phyloP scores from a whole-genome alignment of 2,888 invertebrate species.

The Campoplex nolae region DNA sequence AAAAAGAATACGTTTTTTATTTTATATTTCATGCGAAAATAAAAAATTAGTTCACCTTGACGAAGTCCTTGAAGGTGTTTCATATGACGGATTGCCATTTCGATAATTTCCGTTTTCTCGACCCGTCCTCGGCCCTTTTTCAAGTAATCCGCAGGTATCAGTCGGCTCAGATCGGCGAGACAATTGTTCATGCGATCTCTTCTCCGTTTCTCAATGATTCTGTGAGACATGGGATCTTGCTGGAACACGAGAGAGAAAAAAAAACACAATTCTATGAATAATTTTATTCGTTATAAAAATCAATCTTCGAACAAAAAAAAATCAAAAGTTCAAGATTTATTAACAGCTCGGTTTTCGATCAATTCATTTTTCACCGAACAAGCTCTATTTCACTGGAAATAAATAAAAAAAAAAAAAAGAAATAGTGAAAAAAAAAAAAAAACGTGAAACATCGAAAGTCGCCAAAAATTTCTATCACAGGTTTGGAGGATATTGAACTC shows the following conservation, averaged over 20 bases:
- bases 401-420: not conserved
- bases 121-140: constrained; percentile 98
- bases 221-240: constrained; percentile 99
- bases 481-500: not conserved
- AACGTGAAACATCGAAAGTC: not conserved
- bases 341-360: not conserved
- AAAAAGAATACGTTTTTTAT: not conserved
- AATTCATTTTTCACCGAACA: not conserved
- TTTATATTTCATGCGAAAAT: constrained; percentile 12
- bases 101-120: constrained; percentile 99
- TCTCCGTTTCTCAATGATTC: constrained; percentile 97
- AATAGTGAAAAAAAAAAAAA: not conserved
- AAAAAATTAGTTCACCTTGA: constrained; percentile 75
- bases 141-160: constrained; percentile 96
- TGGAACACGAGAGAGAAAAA: constrained; percentile 80
- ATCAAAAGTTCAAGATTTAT: not conserved
- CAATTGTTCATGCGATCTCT: constrained; percentile 99
- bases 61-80: constrained; percentile 92
- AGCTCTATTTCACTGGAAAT: not conserved
- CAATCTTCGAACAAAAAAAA: not conserved
- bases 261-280: constrained; percentile 26
- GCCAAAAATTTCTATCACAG: not conserved
- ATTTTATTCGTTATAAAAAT: not conserved
- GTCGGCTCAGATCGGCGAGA: constrained; percentile 95
- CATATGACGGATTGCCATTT: constrained; percentile 98